Base-by-base conservation (phyloP, 2,888 invertebrate species). In the Leuctra nigra region DNA sequence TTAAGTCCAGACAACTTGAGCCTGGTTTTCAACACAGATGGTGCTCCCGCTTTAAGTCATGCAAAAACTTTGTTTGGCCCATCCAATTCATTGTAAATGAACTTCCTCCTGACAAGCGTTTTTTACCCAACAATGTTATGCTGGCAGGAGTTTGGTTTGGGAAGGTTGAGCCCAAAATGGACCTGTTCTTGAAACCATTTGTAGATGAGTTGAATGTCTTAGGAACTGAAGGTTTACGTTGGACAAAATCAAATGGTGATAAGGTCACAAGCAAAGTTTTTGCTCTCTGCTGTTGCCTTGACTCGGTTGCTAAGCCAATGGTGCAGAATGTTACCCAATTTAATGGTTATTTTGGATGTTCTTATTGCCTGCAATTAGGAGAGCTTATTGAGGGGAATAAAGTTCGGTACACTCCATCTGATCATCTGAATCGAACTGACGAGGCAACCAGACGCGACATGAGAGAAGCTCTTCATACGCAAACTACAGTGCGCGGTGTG, bases 331-430 rank as follows among this genome's bases (percentile, higher is more conserved):
- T 35, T 23, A 53, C 14, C 1, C 53, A 53, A 23, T 53, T 39
- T 13, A 53, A 53, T 36, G 53, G 53, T 3, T 38, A 53, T 6
- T 53, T 16, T 53, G 53, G 53, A 1, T 53, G 53, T 36, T 53
- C 14, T 14, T 18, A 22, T 6, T 53, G 53, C 36, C 35, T 22
- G 9, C 53, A 53, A 4, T 22, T 23, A 2, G 53, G 53, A 14
- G 25, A 39, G n/a, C 33, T 20, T 1, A 13, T 53, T 4, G 33
- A 22, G 6, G 53, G 53, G 3, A 53, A 39, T 13, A 3, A 25
- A 16, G 33, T 41, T 4, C 13, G 41, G 6, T 41, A 20, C 18
- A 41, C 41, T 18, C 3, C 11, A 6, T 6, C 41, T 2, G n/a
- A n/a, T n/a, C n/a, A n/a, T n/a, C 3, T 2, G 4, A 11, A 41